phyloP scores from a whole-genome alignment of 2,888 invertebrate species.

The Parnassius glacialis region DNA sequence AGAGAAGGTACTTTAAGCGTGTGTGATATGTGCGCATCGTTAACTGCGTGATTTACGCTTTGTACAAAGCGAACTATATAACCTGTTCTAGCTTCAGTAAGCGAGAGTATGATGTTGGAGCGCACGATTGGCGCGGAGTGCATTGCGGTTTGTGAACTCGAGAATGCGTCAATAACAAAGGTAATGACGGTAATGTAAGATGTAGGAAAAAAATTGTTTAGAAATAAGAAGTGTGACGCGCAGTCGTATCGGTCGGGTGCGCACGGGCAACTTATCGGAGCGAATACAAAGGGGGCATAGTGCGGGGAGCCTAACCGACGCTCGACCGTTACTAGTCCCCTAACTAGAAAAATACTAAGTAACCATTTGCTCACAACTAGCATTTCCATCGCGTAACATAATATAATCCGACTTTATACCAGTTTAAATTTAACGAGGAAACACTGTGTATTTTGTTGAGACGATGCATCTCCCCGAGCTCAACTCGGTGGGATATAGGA shows the following conservation, averaged over 20 bases:
- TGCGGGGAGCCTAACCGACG: slow-evolving; percentile 79
- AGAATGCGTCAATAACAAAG: slow-evolving; percentile 41
- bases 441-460: slow-evolving; percentile 44
- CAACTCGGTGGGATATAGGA: slow-evolving; percentile 52
- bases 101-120: slow-evolving; percentile 23
- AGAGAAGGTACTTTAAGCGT: slow-evolving; percentile 24
- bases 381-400: slow-evolving; percentile 36
- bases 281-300: slow-evolving; percentile 80
- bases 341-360: slow-evolving; percentile 77
- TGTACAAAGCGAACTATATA: slow-evolving; percentile 60
- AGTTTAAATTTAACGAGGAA: slow-evolving; percentile 63
- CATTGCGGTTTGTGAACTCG: slow-evolving; percentile 56
- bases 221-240: slow-evolving; percentile 70
- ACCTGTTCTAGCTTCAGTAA: slow-evolving; percentile 47
- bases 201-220: slow-evolving; percentile 63
- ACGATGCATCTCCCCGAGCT: slow-evolving; percentile 51
- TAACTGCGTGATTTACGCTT: slow-evolving; percentile 67
- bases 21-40: slow-evolving; percentile 65
- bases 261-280: slow-evolving; percentile 80
- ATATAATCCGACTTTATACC: slow-evolving; percentile 18
- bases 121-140: slow-evolving; percentile 37
- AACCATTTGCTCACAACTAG: slow-evolving; percentile 64
- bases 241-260: slow-evolving; percentile 78
- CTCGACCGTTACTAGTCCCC: slow-evolving; percentile 79
- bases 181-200: slow-evolving; percentile 62